Conservation (phyloP, 1,140 invertebrate species). For the Halesus radiatus region DNA sequence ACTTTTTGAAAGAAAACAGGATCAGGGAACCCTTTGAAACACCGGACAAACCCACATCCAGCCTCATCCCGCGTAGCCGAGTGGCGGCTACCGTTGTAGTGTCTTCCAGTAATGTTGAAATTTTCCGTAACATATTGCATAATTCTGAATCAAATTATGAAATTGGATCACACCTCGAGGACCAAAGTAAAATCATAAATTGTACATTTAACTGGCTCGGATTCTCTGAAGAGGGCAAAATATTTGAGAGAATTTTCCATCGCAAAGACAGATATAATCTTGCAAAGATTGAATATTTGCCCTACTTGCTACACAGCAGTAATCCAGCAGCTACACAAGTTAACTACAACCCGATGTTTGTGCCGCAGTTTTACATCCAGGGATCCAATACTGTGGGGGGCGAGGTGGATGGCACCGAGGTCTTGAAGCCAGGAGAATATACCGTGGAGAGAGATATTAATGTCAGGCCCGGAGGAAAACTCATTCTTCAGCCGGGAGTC, state of each 20-base stretch:
- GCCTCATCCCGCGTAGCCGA: slow-evolving; percentile 86
- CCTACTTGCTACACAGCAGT: slow-evolving; percentile 86
- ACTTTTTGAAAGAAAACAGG: slow-evolving; percentile 88
- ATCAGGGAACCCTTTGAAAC: slow-evolving; percentile 89
- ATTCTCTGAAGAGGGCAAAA: slow-evolving; percentile 79
- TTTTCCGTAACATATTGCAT: slow-evolving; percentile 93
- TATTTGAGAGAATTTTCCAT: slow-evolving; percentile 88
- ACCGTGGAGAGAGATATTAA: slow-evolving; percentile 92
- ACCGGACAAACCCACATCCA: slow-evolving; percentile 71
- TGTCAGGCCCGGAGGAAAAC: slow-evolving; percentile 87
- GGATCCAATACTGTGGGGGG: slow-evolving; percentile 84
- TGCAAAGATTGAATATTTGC: slow-evolving; percentile 88
- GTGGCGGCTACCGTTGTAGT: slow-evolving; percentile 92
- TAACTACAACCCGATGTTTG: slow-evolving; percentile 79
- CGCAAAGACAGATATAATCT: slow-evolving; percentile 93
- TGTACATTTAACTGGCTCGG: slow-evolving; percentile 96
- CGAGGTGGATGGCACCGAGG: slow-evolving; percentile 90
- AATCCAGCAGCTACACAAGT: slow-evolving; percentile 86
- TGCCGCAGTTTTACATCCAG: slow-evolving; percentile 81
- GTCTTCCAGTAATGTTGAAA: slow-evolving; percentile 89
- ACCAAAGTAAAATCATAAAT: slow-evolving; percentile 94
- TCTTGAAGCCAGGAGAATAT: slow-evolving; percentile 84
- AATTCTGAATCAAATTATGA: slow-evolving; percentile 94
- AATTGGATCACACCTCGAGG: slow-evolving; percentile 94
- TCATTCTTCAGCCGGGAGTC: slow-evolving; percentile 89